Evolutionary conservation across 2,888 invertebrate genomes (phyloP).

Genomic region (Hemithea aestivaria): DNA sequence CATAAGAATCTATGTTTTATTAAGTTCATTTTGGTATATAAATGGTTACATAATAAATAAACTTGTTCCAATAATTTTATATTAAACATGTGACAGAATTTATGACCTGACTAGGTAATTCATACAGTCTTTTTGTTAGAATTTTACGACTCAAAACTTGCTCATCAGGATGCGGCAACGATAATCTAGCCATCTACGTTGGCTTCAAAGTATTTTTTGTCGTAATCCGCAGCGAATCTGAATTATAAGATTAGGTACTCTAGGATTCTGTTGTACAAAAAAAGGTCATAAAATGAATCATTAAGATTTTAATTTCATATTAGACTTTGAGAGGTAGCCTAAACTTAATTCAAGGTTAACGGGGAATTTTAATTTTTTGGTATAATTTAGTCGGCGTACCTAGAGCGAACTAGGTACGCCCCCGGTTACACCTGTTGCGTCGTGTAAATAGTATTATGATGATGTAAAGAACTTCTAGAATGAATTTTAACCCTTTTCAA

Average conservation of each 20-base stretch:
- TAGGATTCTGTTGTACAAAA: conserved; percentile 1
- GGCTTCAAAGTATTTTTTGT: conserved; percentile 10
- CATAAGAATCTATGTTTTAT: too few relatives aligned
- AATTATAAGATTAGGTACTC: conserved; percentile 1
- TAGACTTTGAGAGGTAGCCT: conserved; percentile 2
- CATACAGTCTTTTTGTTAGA: conserved; percentile 20
- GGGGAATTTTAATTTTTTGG: background rate
- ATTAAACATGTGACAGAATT: too few relatives aligned
- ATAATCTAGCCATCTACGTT: conserved; percentile 20
- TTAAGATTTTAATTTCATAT: conserved; percentile 5
- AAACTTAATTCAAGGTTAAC: conserved; percentile 6
- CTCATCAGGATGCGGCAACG: conserved; percentile 20
- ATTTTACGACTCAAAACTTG: conserved; percentile 23
- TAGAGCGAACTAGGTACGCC: background rate
- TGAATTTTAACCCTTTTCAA: too few relatives aligned
- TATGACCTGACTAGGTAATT: too few relatives aligned
- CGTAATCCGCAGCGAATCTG: background rate
- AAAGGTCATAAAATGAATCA: conserved; percentile 1
- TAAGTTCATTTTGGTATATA: too few relatives aligned
- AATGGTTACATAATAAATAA: too few relatives aligned
- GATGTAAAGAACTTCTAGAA: too few relatives aligned
- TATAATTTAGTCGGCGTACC: background rate
- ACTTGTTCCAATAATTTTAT: too few relatives aligned
- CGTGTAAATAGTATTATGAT: too few relatives aligned
- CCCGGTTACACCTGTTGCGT: too few relatives aligned